phyloP scores from a whole-genome alignment of 2,113 vertebrate species.

The Gambusia holbrooki region DNA sequence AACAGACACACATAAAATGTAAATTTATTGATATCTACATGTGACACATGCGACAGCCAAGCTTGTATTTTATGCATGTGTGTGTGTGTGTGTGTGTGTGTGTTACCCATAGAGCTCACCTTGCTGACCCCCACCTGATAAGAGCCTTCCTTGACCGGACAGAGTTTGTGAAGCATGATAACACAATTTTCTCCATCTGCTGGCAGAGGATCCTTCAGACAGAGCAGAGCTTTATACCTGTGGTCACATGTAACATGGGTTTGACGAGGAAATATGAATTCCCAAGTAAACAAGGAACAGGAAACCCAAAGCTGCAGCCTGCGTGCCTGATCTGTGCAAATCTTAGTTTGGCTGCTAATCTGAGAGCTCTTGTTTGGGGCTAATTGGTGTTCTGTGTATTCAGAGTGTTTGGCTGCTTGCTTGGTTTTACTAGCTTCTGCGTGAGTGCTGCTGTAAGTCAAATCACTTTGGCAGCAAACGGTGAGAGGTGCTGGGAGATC shows the following conservation, averaged over 20 bases:
- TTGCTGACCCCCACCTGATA: slow-evolving; percentile 91
- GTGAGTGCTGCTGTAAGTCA: slow-evolving; percentile 16
- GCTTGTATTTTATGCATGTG: background rate
- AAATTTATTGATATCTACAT: background rate
- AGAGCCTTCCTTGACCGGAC: slow-evolving; percentile 80
- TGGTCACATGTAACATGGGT: background rate
- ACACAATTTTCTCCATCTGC: slow-evolving; percentile 87
- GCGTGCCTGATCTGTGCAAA: background rate
- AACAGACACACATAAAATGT: slow-evolving; percentile 22
- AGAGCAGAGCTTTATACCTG: slow-evolving; percentile 92
- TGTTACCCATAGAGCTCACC: slow-evolving; percentile 72
- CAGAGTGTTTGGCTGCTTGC: background rate
- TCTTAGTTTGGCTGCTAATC: background rate
- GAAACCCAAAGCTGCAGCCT: slow-evolving; percentile 13
- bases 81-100: background rate
- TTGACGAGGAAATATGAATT: slow-evolving; percentile 6
- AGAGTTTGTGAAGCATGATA: slow-evolving; percentile 87
- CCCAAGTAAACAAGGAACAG: background rate
- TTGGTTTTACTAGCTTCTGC: slow-evolving; percentile 7
- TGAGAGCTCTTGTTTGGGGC: background rate
- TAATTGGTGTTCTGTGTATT: slow-evolving; percentile 11
- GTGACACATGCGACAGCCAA: background rate
- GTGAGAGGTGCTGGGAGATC: slow-evolving; percentile 46
- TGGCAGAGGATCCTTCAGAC: slow-evolving; percentile 81
- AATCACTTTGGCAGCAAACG: slow-evolving; percentile 27